Percentiles rank a stretch among this genome's conserved stretches.
These are phyloP conservation scores for Torymus tubicola DNA, from an alignment of 2,888 invertebrate species.

Conservation along the genomic window DNA sequence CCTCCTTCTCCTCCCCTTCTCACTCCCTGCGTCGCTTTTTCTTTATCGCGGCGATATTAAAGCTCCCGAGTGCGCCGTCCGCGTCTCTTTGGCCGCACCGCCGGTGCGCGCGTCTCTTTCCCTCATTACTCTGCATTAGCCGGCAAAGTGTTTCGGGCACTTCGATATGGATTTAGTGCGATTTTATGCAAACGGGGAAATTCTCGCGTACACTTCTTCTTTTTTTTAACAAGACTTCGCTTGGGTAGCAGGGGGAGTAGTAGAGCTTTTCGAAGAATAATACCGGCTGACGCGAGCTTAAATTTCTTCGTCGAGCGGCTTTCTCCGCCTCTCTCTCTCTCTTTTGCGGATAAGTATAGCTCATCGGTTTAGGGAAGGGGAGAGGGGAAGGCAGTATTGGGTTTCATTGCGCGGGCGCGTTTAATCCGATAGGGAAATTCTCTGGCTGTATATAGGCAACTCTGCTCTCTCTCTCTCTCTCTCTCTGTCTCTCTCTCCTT, in stretches of 20 bases:
- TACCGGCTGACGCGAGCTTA: conserved; percentile 38
- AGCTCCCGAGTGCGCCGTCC: not conserved
- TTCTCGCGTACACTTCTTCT: conserved; percentile 21
- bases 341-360: conserved; percentile 37
- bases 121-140: conserved; percentile 48
- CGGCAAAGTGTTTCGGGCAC: conserved; percentile 17
- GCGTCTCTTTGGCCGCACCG: no score
- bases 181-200: conserved; percentile 49
- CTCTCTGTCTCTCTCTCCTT: no score
- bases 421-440: conserved; percentile 41
- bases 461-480: no score
- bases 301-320: conserved; percentile 27
- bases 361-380: conserved; percentile 39
- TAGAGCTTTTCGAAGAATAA: conserved; percentile 25
- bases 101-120: not conserved
- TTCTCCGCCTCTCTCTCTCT: not conserved
- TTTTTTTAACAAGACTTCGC: not conserved
- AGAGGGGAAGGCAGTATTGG: conserved; percentile 22
- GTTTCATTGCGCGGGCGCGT: conserved; percentile 31
- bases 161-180: conserved; percentile 52
- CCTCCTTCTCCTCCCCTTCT: not conserved
- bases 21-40: conserved; percentile 17
- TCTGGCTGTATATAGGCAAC: not conserved
- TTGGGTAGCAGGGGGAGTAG: not conserved
- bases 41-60: conserved; percentile 42